Evolutionary conservation across 2,888 invertebrate genomes (phyloP).

Genomic region (Tipula unca): DNA sequence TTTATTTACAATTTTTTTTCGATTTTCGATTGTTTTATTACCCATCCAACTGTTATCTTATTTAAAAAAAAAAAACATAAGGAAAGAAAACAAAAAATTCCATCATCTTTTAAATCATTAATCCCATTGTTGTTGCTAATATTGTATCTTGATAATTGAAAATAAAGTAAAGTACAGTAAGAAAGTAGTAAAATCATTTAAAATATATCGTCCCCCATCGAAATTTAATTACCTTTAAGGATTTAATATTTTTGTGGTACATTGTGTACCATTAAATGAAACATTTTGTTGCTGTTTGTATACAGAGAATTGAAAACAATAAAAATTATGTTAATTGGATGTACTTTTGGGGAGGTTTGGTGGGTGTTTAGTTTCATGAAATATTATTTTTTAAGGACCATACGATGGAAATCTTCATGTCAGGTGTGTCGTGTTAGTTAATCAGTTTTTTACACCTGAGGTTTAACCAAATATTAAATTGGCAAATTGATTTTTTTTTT

Average conservation of each 20-base stretch:
- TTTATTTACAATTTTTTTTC: neutral
- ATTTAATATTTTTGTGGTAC: neutral
- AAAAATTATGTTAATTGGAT: neutral
- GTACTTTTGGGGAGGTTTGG: neutral
- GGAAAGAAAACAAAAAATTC: neutral
- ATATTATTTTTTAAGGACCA: neutral
- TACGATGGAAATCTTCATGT: neutral
- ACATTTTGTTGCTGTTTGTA: neutral
- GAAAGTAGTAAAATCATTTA: neutral
- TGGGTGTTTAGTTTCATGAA: neutral
- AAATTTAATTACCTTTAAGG: neutral
- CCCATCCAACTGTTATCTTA: neutral
- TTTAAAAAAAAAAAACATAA: neutral
- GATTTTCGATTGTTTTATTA: constrained; percentile 14
- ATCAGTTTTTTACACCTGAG: too few species aligned
- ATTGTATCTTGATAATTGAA: neutral
- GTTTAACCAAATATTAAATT: too few species aligned
- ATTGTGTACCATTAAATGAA: neutral
- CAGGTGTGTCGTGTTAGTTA: neutral
- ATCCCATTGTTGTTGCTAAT: neutral
- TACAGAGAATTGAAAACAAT: neutral
- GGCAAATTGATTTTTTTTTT: too few species aligned
- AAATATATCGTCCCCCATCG: neutral
- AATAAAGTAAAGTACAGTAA: neutral
- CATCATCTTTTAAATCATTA: neutral